Base-by-base conservation (phyloP, 2,113 vertebrate genomes). In the Neogobius melanostomus region DNA sequence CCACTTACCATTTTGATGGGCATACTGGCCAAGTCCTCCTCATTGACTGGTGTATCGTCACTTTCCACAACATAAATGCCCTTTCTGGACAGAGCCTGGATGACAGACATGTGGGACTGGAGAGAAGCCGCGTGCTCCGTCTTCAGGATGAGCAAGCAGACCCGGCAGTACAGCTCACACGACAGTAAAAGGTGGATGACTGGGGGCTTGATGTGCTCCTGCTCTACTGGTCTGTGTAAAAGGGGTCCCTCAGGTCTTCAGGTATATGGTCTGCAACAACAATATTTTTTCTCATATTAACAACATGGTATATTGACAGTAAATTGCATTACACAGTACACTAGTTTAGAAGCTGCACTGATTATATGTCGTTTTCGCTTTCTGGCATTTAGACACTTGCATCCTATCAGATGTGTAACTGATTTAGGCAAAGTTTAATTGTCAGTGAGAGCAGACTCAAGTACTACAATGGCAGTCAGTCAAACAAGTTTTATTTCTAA, bases 221-320 rank as follows among this genome's bases (percentile, higher is more conserved):
- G 97, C 63, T 99, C 96, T 99, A 99, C 76, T 99, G 98, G 68
- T 99, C 98, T 6, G 94, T 93, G 90, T 99, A 99, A 75, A 99
- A 99, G 0, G 97, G 96, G 86, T 99, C 96, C 87, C 94, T 92
- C 85, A 99, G 89, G 69, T 99, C 97, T 80, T 97, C 97, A 0
- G 98, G 98, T 89, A 99, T 94, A 64, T 97, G 95, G 79, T 99
- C 98, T 99, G 91, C 21, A 74, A 81, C 2, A 47, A 15, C 70
- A 10, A 53, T 80, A 56, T 3, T 21, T 36, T 36, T 36, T 36
- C 28, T 48, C 15, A 64, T 0, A 0, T 54, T 57, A 56, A 68
- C 2, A 42, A 44, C n/a, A 45, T 11, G 16, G 43, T 17, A 43
- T 5, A 43, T 5, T 14, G 5, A 50, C 5, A 50, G 6, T 10